Evolutionary conservation across 2,113 vertebrate genomes (phyloP).

Genomic region (Pluvialis apricaria): DNA sequence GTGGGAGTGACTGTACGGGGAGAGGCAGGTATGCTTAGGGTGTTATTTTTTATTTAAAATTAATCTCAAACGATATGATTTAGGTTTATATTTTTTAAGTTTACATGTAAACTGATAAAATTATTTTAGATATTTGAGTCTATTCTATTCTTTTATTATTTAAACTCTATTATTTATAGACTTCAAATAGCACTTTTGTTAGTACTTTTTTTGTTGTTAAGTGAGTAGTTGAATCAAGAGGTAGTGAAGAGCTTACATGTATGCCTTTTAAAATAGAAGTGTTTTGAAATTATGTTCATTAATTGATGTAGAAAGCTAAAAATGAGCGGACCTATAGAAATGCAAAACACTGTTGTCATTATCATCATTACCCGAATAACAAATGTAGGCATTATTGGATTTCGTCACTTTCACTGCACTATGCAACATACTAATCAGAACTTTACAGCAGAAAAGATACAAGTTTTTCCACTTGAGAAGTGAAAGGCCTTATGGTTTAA

Average conservation of each 20-base stretch:
- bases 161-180: background rate
- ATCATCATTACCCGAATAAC: background rate
- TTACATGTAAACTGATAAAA: background rate
- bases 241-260: background rate
- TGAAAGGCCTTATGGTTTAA: background rate
- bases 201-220: background rate
- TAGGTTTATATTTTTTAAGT: background rate
- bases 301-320: constrained; percentile 15
- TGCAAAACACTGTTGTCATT: background rate
- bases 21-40: background rate
- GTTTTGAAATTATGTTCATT: constrained; percentile 20
- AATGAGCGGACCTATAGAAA: background rate
- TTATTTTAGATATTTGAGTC: background rate
- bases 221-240: background rate
- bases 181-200: background rate
- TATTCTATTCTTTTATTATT: background rate
- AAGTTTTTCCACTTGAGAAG: background rate
- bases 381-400: background rate
- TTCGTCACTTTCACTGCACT: background rate
- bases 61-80: background rate
- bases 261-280: background rate
- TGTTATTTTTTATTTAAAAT: background rate
- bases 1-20: background rate
- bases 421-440: background rate
- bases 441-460: background rate